A percentile compares a stretch with the other conserved stretches of the same genome.
Evolutionary conservation across 1,140 invertebrate genomes (phyloP).

Genomic region (Drosophila asahinai): DNA sequence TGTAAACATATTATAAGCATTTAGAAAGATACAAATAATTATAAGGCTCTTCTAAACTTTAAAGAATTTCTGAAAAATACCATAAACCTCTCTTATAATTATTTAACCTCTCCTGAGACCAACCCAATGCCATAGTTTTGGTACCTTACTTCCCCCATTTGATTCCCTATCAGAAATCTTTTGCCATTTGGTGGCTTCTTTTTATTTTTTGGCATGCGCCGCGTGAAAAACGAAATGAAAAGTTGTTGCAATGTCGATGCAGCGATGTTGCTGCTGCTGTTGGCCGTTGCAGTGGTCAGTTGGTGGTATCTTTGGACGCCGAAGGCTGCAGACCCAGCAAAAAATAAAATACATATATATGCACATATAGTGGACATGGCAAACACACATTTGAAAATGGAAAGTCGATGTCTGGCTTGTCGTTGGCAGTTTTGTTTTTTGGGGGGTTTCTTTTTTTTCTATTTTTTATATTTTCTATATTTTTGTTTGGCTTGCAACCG

Average conservation of each 20-base stretch:
- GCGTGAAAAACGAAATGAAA: slow-evolving; percentile 81
- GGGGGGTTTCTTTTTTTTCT: slow-evolving; percentile 28
- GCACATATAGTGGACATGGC: slow-evolving; percentile 17
- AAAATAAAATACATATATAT: slow-evolving; percentile 16
- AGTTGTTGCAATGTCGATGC: slow-evolving; percentile 64
- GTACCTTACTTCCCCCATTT: background rate
- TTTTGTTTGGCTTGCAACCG: slow-evolving; percentile 65
- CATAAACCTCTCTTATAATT: no score
- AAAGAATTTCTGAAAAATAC: no score
- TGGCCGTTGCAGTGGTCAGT: slow-evolving; percentile 46
- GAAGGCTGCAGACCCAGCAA: slow-evolving; percentile 60
- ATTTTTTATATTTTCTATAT: slow-evolving; percentile 28
- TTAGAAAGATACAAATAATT: no score
- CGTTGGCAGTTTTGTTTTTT: slow-evolving; percentile 61
- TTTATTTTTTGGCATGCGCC: slow-evolving; percentile 65
- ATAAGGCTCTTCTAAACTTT: no score
- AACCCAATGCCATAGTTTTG: background rate
- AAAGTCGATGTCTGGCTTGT: slow-evolving; percentile 70
- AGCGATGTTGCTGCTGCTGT: slow-evolving; percentile 42
- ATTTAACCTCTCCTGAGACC: background rate
- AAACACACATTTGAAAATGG: slow-evolving; percentile 75
- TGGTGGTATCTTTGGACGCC: slow-evolving; percentile 33
- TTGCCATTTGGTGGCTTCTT: slow-evolving; percentile 48
- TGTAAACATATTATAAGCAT: no score
- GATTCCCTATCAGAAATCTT: slow-evolving; percentile 46